A percentile compares a stretch with the other conserved stretches of the same genome.
These are phyloP conservation scores for Prochilodus magdalenae DNA, from an alignment of 2,113 vertebrate genomes.

Conservation along the genomic window DNA sequence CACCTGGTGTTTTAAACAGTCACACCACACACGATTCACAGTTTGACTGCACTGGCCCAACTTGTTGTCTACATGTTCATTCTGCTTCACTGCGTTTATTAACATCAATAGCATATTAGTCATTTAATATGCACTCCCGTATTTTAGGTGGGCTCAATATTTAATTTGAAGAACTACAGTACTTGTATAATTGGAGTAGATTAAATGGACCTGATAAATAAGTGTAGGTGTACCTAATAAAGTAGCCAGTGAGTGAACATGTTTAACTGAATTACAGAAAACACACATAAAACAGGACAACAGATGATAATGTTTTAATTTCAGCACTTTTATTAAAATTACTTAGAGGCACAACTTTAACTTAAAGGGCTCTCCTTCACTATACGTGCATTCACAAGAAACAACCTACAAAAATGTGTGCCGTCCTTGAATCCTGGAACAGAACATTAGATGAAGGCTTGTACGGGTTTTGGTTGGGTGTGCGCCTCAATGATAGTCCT, in stretches of 20 bases:
- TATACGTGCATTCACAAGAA: constrained; percentile 58
- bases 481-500: neutral
- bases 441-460: constrained; percentile 46
- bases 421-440: constrained; percentile 14
- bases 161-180: no score
- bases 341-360: constrained; percentile 76
- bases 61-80: neutral
- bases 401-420: constrained; percentile 55
- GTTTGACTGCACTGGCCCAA: no score
- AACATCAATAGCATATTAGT: neutral
- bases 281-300: neutral
- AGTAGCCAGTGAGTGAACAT: no score
- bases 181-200: no score
- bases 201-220: no score
- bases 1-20: constrained; percentile 31
- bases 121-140: neutral
- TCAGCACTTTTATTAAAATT: constrained; percentile 76
- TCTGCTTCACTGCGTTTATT: neutral
- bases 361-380: constrained; percentile 68
- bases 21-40: neutral
- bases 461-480: constrained; percentile 8
- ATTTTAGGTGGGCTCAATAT: no score
- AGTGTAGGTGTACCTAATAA: no score
- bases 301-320: constrained; percentile 59
- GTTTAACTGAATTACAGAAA: neutral